Percentiles rank a stretch among this genome's conserved stretches.
phyloP scores from a whole-genome alignment of 37 sponge, comb jelly and placozoan genomes.

The Tethya wilhelma region DNA sequence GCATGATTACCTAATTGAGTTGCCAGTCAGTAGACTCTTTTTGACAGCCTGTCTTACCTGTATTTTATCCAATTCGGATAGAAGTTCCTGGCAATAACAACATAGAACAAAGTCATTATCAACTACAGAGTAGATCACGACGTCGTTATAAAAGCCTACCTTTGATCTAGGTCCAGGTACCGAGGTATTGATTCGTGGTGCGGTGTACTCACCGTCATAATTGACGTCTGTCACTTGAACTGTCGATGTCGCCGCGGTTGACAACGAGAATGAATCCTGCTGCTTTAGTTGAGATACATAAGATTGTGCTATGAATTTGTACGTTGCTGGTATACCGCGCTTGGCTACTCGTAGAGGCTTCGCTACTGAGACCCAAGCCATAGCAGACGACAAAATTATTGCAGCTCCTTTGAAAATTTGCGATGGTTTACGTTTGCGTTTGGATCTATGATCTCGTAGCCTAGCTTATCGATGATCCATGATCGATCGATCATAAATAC shows the following conservation, averaged over 20 bases:
- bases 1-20: neutral
- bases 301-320: too few relatives aligned
- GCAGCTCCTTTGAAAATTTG: too few relatives aligned
- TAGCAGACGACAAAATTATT: neutral
- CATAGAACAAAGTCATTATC: neutral
- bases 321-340: neutral
- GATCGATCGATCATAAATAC: too few relatives aligned
- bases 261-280: neutral
- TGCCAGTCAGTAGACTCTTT: too few relatives aligned
- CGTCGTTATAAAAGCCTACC: constrained; percentile 11
- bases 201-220: constrained; percentile 49
- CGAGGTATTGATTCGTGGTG: constrained; percentile 37
- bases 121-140: neutral
- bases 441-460: too few relatives aligned
- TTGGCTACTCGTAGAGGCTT: neutral
- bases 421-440: too few relatives aligned
- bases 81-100: constrained; percentile 2
- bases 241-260: neutral
- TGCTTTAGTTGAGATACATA: neutral
- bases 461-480: too few relatives aligned
- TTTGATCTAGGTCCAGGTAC: constrained; percentile 66
- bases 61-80: constrained; percentile 13
- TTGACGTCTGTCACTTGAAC: neutral
- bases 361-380: neutral
- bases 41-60: neutral